Conservation (phyloP, 2,797 vertebrate species). For the Phoebastria nigripes region DNA sequence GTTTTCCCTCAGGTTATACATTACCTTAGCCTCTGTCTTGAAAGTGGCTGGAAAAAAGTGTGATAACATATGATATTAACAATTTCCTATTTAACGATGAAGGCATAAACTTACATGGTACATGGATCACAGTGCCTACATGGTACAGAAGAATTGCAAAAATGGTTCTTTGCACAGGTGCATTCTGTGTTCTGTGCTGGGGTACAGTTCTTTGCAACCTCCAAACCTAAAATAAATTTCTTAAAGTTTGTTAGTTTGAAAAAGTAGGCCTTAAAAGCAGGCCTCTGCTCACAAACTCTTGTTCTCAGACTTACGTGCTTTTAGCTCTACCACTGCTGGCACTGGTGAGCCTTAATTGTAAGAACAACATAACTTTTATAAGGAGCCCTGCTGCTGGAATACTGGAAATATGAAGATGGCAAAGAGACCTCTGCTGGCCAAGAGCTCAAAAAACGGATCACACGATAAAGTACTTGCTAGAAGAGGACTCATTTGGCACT, state of each 20-base stretch:
- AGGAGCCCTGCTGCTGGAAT: accelerated
- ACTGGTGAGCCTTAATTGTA: accelerated
- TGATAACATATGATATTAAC: neutral
- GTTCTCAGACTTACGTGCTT: neutral
- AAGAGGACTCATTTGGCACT: neutral
- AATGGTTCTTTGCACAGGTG: slow-evolving; percentile 22
- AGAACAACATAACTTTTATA: neutral
- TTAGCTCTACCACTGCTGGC: neutral
- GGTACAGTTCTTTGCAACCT: slow-evolving; percentile 29
- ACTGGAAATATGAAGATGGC: neutral
- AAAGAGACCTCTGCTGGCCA: slow-evolving; percentile 28
- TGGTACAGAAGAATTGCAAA: neutral
- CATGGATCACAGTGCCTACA: neutral
- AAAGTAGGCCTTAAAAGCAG: neutral
- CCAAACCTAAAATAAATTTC: slow-evolving; percentile 41
- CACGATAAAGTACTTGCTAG: accelerated
- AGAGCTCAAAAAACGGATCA: neutral
- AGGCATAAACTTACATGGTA: slow-evolving; percentile 30
- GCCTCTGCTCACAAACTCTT: neutral
- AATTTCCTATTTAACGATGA: neutral
- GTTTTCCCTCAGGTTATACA: neutral
- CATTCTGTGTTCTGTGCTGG: neutral
- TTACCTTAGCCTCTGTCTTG: neutral
- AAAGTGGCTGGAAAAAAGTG: neutral
- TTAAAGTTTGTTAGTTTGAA: neutral